Percentiles rank a stretch among this genome's conserved stretches.
Evolutionary conservation across 1,140 invertebrate genomes (phyloP).

Genomic region (Drosophila kikkawai): DNA sequence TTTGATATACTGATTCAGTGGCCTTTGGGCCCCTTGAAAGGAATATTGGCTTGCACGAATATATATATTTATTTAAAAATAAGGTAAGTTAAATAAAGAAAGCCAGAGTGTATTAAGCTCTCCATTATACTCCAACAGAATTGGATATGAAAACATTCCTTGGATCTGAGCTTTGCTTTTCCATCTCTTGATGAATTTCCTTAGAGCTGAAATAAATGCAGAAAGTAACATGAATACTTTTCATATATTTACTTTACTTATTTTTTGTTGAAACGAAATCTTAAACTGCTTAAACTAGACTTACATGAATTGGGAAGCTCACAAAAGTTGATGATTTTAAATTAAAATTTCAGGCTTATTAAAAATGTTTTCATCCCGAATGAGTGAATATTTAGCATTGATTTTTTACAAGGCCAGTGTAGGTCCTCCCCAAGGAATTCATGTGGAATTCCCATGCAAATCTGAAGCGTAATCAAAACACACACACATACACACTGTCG

Average conservation of each 20-base stretch:
- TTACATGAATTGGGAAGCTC: neutral
- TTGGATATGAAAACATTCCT: neutral
- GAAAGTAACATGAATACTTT: neutral
- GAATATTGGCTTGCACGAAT: neutral
- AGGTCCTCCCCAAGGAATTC: constrained; percentile 11
- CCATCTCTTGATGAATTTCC: neutral
- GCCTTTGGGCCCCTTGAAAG: too few species aligned
- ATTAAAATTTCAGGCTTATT: neutral
- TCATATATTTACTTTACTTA: constrained; percentile 1
- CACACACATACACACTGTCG: neutral
- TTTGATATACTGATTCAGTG: neutral
- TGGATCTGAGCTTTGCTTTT: neutral
- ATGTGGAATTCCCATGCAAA: constrained; percentile 5
- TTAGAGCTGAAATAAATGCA: neutral
- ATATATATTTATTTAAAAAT: constrained; percentile 10
- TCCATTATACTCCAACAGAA: neutral
- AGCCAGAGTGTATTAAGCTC: neutral
- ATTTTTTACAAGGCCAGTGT: constrained; percentile 10
- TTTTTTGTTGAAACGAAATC: too few species aligned
- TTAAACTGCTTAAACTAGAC: neutral
- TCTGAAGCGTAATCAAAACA: constrained; percentile 14
- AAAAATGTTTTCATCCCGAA: neutral
- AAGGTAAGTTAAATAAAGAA: constrained; percentile 5
- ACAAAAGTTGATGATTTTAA: neutral
- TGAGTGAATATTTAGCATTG: neutral